Evolutionary conservation across 2,113 vertebrate species (phyloP).

Genomic region (Phaethon lepturus): DNA sequence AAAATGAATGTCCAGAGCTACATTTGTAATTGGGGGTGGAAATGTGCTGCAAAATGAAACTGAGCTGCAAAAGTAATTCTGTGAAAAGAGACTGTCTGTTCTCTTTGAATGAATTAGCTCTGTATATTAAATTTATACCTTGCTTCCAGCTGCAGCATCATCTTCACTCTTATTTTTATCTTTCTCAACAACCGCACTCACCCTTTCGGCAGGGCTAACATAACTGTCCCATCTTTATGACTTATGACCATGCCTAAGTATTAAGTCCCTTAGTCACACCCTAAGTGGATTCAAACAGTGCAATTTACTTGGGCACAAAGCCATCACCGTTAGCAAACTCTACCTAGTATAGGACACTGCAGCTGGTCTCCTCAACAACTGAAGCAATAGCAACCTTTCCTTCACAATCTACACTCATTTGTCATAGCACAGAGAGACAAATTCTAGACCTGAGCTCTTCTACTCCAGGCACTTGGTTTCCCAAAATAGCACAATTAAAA

Average conservation of each 20-base stretch:
- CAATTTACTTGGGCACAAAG: background rate
- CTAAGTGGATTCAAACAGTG: background rate
- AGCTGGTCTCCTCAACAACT: background rate
- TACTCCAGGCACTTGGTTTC: background rate
- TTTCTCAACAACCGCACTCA: background rate
- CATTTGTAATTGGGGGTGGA: background rate
- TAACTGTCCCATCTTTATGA: background rate
- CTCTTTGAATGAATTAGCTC: background rate
- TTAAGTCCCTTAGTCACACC: background rate
- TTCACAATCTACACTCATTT: background rate
- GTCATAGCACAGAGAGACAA: background rate
- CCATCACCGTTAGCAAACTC: background rate
- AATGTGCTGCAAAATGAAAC: background rate
- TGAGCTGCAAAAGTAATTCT: background rate
- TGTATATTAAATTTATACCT: background rate
- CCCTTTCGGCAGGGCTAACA: background rate
- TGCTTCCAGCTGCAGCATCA: background rate
- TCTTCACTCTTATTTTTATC: background rate
- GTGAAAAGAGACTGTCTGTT: background rate
- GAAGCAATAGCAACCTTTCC: background rate
- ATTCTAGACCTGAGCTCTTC: background rate
- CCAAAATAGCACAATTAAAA: background rate
- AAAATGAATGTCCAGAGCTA: background rate
- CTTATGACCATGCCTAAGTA: background rate
- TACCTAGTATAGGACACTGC: background rate